These are phyloP conservation scores for Drosophila takahashii DNA, from an alignment of 1,140 invertebrate species.

Conservation along the genomic window DNA sequence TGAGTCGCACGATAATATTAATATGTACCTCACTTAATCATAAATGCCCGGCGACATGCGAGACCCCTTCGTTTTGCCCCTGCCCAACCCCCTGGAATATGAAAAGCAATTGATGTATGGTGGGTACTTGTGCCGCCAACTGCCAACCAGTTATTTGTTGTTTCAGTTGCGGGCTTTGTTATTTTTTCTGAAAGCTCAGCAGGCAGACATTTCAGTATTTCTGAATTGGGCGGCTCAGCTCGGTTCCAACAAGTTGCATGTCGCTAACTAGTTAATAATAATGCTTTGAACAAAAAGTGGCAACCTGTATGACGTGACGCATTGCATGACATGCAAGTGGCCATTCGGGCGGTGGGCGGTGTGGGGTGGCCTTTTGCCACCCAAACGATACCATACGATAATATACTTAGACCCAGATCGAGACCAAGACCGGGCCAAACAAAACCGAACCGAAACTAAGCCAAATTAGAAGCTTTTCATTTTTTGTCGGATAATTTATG, in stretches of 20 bases:
- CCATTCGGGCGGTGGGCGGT: slow-evolving; percentile 2
- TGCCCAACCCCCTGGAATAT: not conserved
- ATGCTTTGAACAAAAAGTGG: slow-evolving; percentile 61
- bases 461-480: slow-evolving; percentile 66
- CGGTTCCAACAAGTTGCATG: slow-evolving; percentile 66
- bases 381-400: slow-evolving; percentile 7
- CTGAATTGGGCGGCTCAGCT: slow-evolving; percentile 32
- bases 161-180: slow-evolving; percentile 20
- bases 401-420: slow-evolving; percentile 12
- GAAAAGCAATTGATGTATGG: slow-evolving; percentile 29
- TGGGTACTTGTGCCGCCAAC: slow-evolving; percentile 8
- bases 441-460: slow-evolving; percentile 29
- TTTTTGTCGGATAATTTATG: slow-evolving; percentile 74
- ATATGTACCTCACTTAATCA: slow-evolving; percentile 77
- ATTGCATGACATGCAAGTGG: slow-evolving; percentile 63
- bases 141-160: slow-evolving; percentile 33
- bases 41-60: slow-evolving; percentile 77
- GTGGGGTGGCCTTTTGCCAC: slow-evolving; percentile 16
- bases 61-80: slow-evolving; percentile 21
- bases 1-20: slow-evolving; percentile 76
- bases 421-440: slow-evolving; percentile 11
- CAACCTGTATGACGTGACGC: slow-evolving; percentile 60
- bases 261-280: slow-evolving; percentile 78
- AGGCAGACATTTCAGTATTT: slow-evolving; percentile 50
- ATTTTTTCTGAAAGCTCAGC: slow-evolving; percentile 55